Evolutionary conservation across 2,888 invertebrate genomes (phyloP).

Genomic region (Linnaemya vulpina): DNA sequence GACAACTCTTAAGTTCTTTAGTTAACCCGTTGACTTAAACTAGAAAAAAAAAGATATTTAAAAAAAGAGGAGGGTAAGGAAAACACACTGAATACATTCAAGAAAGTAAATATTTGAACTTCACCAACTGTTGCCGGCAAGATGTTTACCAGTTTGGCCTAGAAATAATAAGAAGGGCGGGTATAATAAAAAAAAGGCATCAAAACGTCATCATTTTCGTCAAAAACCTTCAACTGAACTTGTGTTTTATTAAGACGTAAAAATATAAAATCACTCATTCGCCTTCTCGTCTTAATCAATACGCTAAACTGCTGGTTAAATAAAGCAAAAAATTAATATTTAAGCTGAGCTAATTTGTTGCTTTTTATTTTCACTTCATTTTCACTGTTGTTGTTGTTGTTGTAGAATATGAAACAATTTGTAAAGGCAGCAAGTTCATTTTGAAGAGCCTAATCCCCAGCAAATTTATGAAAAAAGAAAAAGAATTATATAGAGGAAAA

Average conservation of each 20-base stretch:
- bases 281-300: constrained; percentile 28
- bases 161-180: not conserved
- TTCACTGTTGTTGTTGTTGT: not conserved
- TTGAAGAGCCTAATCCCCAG: not conserved
- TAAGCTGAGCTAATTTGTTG: constrained; percentile 11
- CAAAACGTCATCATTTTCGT: not conserved
- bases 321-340: constrained; percentile 8
- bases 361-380: not conserved
- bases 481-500: not conserved
- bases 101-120: constrained; percentile 42
- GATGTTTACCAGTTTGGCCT: not conserved
- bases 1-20: no score
- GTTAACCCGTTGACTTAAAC: not conserved
- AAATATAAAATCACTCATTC: not conserved
- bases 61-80: not conserved
- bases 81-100: constrained; percentile 1
- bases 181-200: not conserved
- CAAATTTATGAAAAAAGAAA: not conserved
- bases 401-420: not conserved
- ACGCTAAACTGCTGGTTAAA: not conserved
- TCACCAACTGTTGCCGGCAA: constrained; percentile 31
- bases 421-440: constrained; percentile 25
- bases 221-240: not conserved
- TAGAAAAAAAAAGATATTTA: not conserved
- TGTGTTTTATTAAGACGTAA: not conserved